Evolutionary conservation across 2,113 vertebrate species (phyloP).

Genomic region (Callionymus lyra): DNA sequence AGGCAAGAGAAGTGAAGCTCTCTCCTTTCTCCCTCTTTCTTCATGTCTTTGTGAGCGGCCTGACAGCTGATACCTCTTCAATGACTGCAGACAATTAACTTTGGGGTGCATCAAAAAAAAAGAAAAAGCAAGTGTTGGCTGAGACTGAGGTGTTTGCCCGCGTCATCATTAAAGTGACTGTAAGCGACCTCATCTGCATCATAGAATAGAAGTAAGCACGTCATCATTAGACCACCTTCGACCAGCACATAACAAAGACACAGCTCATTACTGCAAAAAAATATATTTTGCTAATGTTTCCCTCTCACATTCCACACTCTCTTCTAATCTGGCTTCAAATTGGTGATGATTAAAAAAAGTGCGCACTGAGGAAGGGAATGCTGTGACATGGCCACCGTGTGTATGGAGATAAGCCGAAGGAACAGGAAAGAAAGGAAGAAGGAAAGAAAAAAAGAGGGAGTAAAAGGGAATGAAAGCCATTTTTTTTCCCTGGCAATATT

Average conservation of each 20-base stretch:
- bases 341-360: slow-evolving; percentile 31
- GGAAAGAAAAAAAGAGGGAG: slow-evolving; percentile 31
- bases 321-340: slow-evolving; percentile 67
- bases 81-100: slow-evolving; percentile 65
- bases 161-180: slow-evolving; percentile 67
- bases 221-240: slow-evolving; percentile 65
- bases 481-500: slow-evolving; percentile 60
- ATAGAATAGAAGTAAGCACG: slow-evolving; percentile 60
- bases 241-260: slow-evolving; percentile 53
- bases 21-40: slow-evolving; percentile 35
- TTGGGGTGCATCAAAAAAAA: slow-evolving; percentile 48
- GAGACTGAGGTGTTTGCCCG: slow-evolving; percentile 45
- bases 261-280: slow-evolving; percentile 69
- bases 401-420: slow-evolving; percentile 63
- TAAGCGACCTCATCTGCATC: slow-evolving; percentile 61
- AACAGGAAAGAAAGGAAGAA: slow-evolving; percentile 22
- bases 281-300: slow-evolving; percentile 60
- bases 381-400: slow-evolving; percentile 58
- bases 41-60: slow-evolving; percentile 44
- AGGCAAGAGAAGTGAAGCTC: slow-evolving; percentile 45
- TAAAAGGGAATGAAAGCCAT: slow-evolving; percentile 56
- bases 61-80: slow-evolving; percentile 61
- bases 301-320: slow-evolving; percentile 34
- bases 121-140: slow-evolving; percentile 23
- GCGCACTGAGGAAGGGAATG: slow-evolving; percentile 30